Evolutionary conservation across 1,140 invertebrate species (phyloP).

Genomic region (Pinna nobilis): DNA sequence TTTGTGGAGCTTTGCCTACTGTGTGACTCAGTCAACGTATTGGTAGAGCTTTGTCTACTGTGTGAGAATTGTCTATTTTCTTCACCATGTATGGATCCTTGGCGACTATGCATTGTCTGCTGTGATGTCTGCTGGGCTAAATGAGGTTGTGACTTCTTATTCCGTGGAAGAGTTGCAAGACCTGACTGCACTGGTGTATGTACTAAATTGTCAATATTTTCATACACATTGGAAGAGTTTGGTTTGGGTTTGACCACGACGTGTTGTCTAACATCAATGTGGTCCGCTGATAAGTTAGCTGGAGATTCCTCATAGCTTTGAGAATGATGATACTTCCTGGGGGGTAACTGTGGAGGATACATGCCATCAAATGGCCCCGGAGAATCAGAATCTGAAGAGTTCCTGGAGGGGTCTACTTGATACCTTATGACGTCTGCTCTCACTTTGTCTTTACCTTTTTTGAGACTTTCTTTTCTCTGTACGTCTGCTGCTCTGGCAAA

Average conservation of each 20-base stretch:
- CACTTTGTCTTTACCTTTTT: constrained; percentile 61
- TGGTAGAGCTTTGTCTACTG: constrained; percentile 28
- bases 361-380: background rate
- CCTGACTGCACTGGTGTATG: constrained; percentile 68
- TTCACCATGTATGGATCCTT: constrained; percentile 33
- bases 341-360: constrained; percentile 17
- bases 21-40: constrained; percentile 22
- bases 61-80: constrained; percentile 13
- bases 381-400: constrained; percentile 46
- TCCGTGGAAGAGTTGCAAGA: constrained; percentile 66
- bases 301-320: constrained; percentile 38
- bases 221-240: constrained; percentile 43
- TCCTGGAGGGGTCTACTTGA: constrained; percentile 50
- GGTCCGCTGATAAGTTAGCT: constrained; percentile 38
- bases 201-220: constrained; percentile 52
- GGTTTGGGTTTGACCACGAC: constrained; percentile 61
- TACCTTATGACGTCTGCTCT: constrained; percentile 66
- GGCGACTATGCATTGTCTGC: constrained; percentile 27
- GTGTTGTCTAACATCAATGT: constrained; percentile 50
- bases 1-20: constrained; percentile 40
- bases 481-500: constrained; percentile 47
- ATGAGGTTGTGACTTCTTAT: constrained; percentile 62
- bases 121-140: constrained; percentile 24
- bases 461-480: constrained; percentile 67
- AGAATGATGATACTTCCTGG: constrained; percentile 26